phyloP scores from a whole-genome alignment of 2,888 invertebrate genomes.

The Tiliacea citrago region DNA sequence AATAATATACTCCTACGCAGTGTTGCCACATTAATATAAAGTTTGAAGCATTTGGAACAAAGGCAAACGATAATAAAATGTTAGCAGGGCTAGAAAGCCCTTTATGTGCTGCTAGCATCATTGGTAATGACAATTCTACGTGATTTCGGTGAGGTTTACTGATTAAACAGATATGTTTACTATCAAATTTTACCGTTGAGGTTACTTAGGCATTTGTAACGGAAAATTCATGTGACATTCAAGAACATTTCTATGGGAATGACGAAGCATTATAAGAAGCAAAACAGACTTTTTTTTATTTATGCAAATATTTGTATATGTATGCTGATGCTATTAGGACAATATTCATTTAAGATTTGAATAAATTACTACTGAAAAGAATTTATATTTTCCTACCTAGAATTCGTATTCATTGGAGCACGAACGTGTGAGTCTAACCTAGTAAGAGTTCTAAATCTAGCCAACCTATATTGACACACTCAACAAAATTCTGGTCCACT shows the following conservation, averaged over 20 bases:
- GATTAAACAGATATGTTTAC: conserved; percentile 66
- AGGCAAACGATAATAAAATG: conserved; percentile 49
- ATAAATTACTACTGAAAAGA: conserved; percentile 12
- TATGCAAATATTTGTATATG: not conserved
- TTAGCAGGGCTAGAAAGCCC: conserved; percentile 75
- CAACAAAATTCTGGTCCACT: conserved; percentile 36
- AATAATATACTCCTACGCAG: conserved; percentile 64
- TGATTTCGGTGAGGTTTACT: conserved; percentile 72
- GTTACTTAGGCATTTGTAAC: conserved; percentile 35
- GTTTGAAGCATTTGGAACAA: conserved; percentile 53
- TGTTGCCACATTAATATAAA: conserved; percentile 53
- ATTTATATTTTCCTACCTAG: conserved; percentile 11
- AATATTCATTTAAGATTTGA: conserved; percentile 16
- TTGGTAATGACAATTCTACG: conserved; percentile 78
- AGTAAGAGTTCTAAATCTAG: conserved; percentile 55
- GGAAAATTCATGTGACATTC: conserved; percentile 43
- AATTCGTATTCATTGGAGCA: conserved; percentile 26
- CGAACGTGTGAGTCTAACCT: conserved; percentile 36
- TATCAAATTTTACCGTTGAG: conserved; percentile 52
- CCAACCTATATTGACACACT: conserved; percentile 42
- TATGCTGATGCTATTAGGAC: conserved; percentile 1
- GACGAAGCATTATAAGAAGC: conserved; percentile 4
- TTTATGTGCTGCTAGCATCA: conserved; percentile 66
- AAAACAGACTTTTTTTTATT: conserved; percentile 9
- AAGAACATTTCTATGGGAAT: conserved; percentile 22